Evolutionary conservation across 2,797 vertebrate species (phyloP).

Genomic region (Coreius guichenoti): DNA sequence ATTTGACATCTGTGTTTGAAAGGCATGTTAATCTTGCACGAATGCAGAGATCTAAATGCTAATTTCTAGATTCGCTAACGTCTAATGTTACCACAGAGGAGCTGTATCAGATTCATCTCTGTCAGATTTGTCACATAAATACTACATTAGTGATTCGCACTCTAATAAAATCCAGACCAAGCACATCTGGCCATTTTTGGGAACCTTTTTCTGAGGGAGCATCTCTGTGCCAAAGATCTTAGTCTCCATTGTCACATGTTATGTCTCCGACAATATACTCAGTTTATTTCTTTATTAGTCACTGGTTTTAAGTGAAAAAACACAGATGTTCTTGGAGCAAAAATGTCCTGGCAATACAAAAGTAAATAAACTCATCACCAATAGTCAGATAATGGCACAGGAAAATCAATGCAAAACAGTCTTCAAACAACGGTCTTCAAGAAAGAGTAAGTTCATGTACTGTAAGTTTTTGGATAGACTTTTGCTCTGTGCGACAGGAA

Average conservation of each 20-base stretch:
- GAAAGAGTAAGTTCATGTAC: neutral
- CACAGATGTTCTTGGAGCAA: conserved; percentile 38
- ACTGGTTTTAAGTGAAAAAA: conserved; percentile 15
- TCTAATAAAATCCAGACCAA: conserved; percentile 53
- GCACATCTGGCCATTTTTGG: conserved; percentile 49
- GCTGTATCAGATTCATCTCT: conserved; percentile 21
- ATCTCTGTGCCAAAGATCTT: conserved; percentile 23
- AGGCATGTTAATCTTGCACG: neutral
- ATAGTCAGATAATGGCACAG: conserved; percentile 1
- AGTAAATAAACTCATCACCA: conserved; percentile 13
- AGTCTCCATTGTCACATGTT: conserved; percentile 27
- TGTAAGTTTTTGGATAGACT: neutral
- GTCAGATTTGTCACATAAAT: conserved; percentile 49
- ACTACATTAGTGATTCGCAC: conserved; percentile 36
- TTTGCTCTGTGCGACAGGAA: neutral
- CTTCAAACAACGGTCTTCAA: neutral
- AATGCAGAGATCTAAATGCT: neutral
- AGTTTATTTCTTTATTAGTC: conserved; percentile 24
- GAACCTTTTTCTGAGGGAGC: neutral
- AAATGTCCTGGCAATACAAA: neutral
- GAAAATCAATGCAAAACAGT: conserved; percentile 1
- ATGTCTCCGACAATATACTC: neutral
- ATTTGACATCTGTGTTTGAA: conserved; percentile 19
- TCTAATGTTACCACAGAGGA: neutral
- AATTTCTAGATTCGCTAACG: neutral